Percentiles rank a stretch among this genome's conserved stretches.
These are phyloP conservation scores for Morinoia aosen DNA, from an alignment of 2,888 invertebrate species.

Conservation along the genomic window DNA sequence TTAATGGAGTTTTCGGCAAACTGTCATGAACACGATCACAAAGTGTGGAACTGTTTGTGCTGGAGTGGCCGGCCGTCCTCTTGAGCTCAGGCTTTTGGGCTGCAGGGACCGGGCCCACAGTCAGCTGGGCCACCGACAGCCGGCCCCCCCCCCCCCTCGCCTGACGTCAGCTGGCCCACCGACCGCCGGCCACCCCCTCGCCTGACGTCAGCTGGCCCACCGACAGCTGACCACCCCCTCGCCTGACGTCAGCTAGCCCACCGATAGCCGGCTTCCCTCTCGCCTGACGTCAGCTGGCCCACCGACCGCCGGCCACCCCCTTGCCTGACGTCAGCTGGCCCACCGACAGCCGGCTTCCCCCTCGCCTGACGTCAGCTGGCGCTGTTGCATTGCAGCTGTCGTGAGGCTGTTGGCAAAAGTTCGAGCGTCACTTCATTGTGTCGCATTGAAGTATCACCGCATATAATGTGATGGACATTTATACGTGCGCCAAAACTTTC, in stretches of 20 bases:
- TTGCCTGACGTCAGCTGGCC: not conserved
- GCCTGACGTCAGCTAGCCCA: not conserved
- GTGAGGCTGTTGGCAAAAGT: too few species aligned
- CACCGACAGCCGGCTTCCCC: too few species aligned
- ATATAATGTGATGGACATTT: too few species aligned
- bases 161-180: not conserved
- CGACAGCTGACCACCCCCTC: not conserved
- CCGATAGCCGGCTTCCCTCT: not conserved
- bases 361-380: not conserved
- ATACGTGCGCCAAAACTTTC: too few species aligned
- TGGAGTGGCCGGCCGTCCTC: not conserved
- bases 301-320: not conserved
- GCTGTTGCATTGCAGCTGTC: not conserved
- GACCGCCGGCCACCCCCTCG: not conserved
- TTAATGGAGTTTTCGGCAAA: slow-evolving; percentile 24
- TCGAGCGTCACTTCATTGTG: too few species aligned
- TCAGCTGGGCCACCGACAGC: not conserved
- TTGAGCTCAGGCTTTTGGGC: not conserved
- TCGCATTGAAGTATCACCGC: too few species aligned
- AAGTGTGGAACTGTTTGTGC: not conserved
- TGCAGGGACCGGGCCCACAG: not conserved
- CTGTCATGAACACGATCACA: slow-evolving; percentile 28
- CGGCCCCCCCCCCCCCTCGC: not conserved
- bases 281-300: not conserved
- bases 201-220: not conserved